Evolutionary conservation across 2,113 vertebrate genomes (phyloP), one percentile per base, ranked within the genome.

Genomic region (Megalops atlanticus): DNA sequence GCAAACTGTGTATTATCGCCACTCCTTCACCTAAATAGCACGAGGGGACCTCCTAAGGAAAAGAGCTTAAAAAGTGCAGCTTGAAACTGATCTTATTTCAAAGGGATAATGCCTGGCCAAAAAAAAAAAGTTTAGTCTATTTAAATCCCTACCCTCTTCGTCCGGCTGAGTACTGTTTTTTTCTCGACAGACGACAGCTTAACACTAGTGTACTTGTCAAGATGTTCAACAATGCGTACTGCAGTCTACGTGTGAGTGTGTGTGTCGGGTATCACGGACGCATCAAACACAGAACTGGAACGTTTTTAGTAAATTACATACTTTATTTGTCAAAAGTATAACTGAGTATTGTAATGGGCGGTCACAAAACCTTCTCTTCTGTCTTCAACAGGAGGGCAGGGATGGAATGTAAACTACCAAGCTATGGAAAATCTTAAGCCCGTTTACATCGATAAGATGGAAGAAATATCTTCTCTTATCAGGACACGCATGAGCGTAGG

Each of bases 1-100:
- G 96, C 97, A 94, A 96, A 97, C 96, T 95, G 94, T 96, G 94
- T 95, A 96, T 97, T 97, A 97, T 95, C 95, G 96, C 96, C 96
- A 95, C 96, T 97, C 92, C 96, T 94, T 95, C 95, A 95, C 95
- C 96, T 95, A 94, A 95, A 93, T 92, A 94, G 95, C 95, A 89
- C 85, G 92, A 93, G 92, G 91, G 93, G 93, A 94, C 94, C 93
- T 95, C 93, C 91, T 91, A 90, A 91, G 92, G 87, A 90, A 94
- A 93, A 64, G 80, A 89, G 92, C 92, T 93, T 94, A 93, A 94
- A 93, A 94, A 95, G 92, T 88, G 91, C 92, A 94, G 93, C 93
- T 93, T 92, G 95, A 96, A 96, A 96, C 93, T 93, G 95, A 97
- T 95, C 96, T 96, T 89, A 93, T 93, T 95, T 87, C 90, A 94